phyloP scores from a whole-genome alignment of 2,797 vertebrate species.

The Anguilla pacifica region DNA sequence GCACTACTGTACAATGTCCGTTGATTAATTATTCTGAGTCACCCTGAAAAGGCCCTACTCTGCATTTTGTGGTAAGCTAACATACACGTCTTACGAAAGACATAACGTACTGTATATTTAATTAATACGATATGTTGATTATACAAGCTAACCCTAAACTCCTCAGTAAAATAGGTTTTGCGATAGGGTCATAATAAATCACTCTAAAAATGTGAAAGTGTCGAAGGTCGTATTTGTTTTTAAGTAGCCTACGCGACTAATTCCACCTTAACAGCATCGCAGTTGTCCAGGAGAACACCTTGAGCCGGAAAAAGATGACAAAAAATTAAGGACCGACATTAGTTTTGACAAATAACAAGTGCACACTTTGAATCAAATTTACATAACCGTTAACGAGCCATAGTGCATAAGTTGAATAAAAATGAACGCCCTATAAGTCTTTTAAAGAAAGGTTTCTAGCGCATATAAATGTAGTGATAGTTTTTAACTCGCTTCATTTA shows the following conservation, averaged over 20 bases:
- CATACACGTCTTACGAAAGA: not conserved
- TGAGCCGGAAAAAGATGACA: not conserved
- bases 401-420: not conserved
- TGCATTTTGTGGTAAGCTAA: not conserved
- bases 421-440: not conserved
- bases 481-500: not conserved
- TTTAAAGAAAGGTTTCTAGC: not conserved
- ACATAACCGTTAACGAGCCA: not conserved
- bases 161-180: not conserved
- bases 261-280: not conserved
- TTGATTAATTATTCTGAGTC: not conserved
- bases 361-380: not conserved
- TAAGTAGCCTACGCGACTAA: not conserved
- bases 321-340: not conserved
- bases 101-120: not conserved
- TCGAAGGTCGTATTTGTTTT: not conserved
- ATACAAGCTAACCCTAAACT: too few relatives aligned
- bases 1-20: constrained; percentile 69
- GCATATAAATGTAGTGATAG: not conserved
- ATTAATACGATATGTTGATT: not conserved
- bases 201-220: not conserved
- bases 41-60: not conserved
- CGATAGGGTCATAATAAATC: not conserved
- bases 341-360: not conserved
- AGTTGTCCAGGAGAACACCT: not conserved